Evolutionary conservation across 2,797 vertebrate genomes (phyloP), one percentile per base, ranked within the genome.

Genomic region (Brachymystax lenok): DNA sequence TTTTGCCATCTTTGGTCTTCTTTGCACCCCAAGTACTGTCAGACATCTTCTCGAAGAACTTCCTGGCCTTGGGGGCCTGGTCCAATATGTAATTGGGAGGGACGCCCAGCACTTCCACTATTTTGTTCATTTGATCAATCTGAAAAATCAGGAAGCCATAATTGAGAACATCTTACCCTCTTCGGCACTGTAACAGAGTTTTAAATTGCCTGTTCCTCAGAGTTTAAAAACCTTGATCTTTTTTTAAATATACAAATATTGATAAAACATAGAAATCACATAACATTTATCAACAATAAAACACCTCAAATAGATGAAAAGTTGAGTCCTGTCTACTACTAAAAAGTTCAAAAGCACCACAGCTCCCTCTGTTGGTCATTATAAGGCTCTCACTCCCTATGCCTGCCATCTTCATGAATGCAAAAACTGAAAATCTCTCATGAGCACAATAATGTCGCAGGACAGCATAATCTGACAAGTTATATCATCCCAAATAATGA

Each of bases 1-100:
- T 95, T 95, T 97, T 97, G 82, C 96, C 96, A 92, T 97, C 96
- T 96, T 97, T 97, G 96, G 96, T 96, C 96, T 96, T 96, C 94
- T 96, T 97, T 90, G 96, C 94, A 91, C 94, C 96, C 96, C 96
- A 97, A 85, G 94, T 92, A 89, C 96, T 93, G 84, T 97, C 96
- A 80, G 96, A 95, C 91, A 95, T 86, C 89, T 96, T 96, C 89
- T 97, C 96, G 91, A 97, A 97, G 92, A 96, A 97, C 92, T 97
- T 97, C 85, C 95, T 95, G 92, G 96, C 96, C 95, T 97, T 97
- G 89, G 96, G 96, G 91, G 96, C 96, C 92, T 96, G 95, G 92
- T 97, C 96, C 87, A 97, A 94, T 90, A 97, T 96, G 87, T 97
- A 95, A 91, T 91, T 93, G 82, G 96, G 94, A 86, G 96, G 95